Evolutionary conservation across 2,888 invertebrate species (phyloP), one percentile per base, ranked within the genome.

Genomic region (Coremacera marginata): DNA sequence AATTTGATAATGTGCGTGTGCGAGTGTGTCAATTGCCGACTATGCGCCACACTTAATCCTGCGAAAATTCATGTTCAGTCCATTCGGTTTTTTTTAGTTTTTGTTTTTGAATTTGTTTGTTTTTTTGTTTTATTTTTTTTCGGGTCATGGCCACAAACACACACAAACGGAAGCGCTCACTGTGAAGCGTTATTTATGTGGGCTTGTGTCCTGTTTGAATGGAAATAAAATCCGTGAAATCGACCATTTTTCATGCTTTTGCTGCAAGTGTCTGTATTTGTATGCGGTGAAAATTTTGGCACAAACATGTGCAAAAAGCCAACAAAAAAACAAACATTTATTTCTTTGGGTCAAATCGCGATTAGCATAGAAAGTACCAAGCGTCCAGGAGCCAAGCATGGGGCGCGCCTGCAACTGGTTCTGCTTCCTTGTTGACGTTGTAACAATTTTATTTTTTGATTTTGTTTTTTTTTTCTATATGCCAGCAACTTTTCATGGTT

Each of bases 211-310:
- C 71, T 71, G 71, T 71, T 71, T 71, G 57, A 71, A 71, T 71
- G 71, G 71, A 71, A 71, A 71, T 60, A 57, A 71, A 71, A 57
- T 60, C 57, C 71, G 37, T 71, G 71, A 71, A 71, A 71, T 71
- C 71, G 71, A 60, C 71, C 37, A 71, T 71, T 71, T 37, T 44
- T 71, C 71, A 71, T 31, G 52, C 19, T 65, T 16, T 52, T n/a
- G n/a, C 11, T 52, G 27, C 19, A 11, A 9, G 37, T 1, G 52
- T 34, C n/a, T 55, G 19, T 70, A 31, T 52, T 14, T 31, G 70
- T 55, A n/a, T 55, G 27, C 31, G 70, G n/a, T 51, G 19, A 16
- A 55, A 55, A n/a, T 51, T 34, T 49, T 62, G 63, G 63, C 63
- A 63, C 49, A 19, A 49, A 27, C 31, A 34, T 34, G 22, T 25